A percentile compares a stretch with the other conserved stretches of the same genome.
These are phyloP conservation scores for Noctua janthe DNA, from an alignment of 2,888 invertebrate genomes.

Conservation along the genomic window DNA sequence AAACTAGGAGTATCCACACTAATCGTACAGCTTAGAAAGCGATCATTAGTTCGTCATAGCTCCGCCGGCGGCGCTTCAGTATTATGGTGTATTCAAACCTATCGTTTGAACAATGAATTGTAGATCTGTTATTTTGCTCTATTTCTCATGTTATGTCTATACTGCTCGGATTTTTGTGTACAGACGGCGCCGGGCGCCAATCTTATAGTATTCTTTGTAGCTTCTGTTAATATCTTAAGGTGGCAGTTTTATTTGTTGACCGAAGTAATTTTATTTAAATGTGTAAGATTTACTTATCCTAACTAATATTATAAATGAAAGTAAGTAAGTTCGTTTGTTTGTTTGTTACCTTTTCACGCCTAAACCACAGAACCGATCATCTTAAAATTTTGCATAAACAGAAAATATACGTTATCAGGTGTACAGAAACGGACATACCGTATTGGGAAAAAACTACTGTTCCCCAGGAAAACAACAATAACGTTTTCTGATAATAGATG, in stretches of 20 bases:
- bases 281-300: not conserved
- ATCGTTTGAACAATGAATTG: conserved; percentile 82
- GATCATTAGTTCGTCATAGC: conserved; percentile 74
- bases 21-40: conserved; percentile 56
- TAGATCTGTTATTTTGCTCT: conserved; percentile 69
- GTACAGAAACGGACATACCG: too few relatives aligned
- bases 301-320: too few relatives aligned
- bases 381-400: too few relatives aligned
- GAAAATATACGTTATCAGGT: too few relatives aligned
- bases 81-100: conserved; percentile 77
- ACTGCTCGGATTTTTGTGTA: conserved; percentile 50
- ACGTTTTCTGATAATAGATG: too few relatives aligned
- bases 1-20: conserved; percentile 33
- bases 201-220: not conserved
- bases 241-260: not conserved
- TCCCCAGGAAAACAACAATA: too few relatives aligned
- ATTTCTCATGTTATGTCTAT: conserved; percentile 67
- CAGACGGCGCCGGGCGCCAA: conserved; percentile 22
- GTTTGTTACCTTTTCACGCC: too few relatives aligned
- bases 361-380: too few relatives aligned
- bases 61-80: conserved; percentile 75
- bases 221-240: not conserved
- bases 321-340: too few relatives aligned
- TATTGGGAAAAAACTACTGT: too few relatives aligned
- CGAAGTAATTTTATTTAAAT: not conserved